These are phyloP conservation scores for Microcebus ravelobensis DNA, from an alignment of 2,113 vertebrate genomes.

Conservation along the genomic window DNA sequence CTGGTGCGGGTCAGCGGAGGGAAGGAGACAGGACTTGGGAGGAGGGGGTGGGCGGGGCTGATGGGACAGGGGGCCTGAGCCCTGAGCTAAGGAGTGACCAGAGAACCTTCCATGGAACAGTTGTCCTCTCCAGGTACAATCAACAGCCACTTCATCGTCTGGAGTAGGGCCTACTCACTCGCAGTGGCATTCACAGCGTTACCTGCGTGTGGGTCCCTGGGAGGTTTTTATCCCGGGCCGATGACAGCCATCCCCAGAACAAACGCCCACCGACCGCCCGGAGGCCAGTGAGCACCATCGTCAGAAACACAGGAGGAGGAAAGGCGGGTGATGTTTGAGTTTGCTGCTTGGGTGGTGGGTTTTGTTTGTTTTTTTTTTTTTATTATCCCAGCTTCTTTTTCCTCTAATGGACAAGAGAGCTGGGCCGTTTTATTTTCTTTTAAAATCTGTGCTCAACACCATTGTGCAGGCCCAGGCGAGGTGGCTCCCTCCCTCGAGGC, in stretches of 20 bases:
- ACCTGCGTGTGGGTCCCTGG: rapidly evolving
- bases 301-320: background rate
- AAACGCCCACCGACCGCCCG: no score
- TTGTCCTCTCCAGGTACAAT: no score
- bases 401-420: background rate
- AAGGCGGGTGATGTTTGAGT: no score
- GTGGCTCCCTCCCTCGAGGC: background rate
- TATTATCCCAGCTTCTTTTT: background rate
- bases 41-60: background rate
- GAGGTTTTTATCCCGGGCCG: background rate
- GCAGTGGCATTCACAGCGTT: background rate
- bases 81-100: background rate
- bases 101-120: background rate
- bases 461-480: rapidly evolving
- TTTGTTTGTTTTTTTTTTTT: background rate
- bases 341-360: background rate
- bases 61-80: background rate
- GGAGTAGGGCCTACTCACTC: no score
- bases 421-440: background rate
- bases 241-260: no score
- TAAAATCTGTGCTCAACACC: background rate
- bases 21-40: background rate
- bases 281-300: background rate
- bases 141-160: background rate
- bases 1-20: background rate